Conservation (phyloP, 2,888 invertebrate genomes). For the Pterostichus niger region DNA sequence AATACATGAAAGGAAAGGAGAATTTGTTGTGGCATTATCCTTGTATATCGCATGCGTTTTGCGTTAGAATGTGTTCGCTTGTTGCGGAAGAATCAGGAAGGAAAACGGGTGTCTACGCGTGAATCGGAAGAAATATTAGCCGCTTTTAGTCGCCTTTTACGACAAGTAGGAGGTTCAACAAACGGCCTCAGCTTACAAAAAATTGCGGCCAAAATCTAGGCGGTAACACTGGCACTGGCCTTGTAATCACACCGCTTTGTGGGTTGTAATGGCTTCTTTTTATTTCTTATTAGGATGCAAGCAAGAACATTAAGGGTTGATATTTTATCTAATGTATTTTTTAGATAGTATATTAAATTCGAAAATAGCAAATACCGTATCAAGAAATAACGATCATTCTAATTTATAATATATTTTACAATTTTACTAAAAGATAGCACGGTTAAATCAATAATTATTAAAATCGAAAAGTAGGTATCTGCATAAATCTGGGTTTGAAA, state of each 20-base stretch:
- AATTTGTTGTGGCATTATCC: neutral
- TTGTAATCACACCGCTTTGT: neutral
- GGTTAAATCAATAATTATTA: too few relatives aligned
- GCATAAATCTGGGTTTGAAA: too few relatives aligned
- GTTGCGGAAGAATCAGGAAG: conserved; percentile 15
- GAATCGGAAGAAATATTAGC: conserved; percentile 58
- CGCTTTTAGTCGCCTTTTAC: conserved; percentile 54
- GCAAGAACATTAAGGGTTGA: neutral
- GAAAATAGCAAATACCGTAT: too few relatives aligned
- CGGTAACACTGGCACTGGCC: neutral
- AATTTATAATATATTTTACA: too few relatives aligned
- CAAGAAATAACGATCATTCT: too few relatives aligned
- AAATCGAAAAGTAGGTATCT: too few relatives aligned
- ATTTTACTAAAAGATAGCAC: too few relatives aligned
- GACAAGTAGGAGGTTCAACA: conserved; percentile 46
- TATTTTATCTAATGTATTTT: too few relatives aligned
- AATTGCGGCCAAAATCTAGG: conserved; percentile 28
- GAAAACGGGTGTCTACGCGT: conserved; percentile 7
- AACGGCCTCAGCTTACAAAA: neutral
- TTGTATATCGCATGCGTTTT: neutral
- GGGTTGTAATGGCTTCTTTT: neutral
- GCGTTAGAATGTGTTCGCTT: neutral
- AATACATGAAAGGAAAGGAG: neutral
- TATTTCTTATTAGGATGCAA: neutral
- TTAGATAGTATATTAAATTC: too few relatives aligned